Base-by-base conservation (phyloP, 2,888 invertebrate species). In the Shargacucullia verbasci region DNA sequence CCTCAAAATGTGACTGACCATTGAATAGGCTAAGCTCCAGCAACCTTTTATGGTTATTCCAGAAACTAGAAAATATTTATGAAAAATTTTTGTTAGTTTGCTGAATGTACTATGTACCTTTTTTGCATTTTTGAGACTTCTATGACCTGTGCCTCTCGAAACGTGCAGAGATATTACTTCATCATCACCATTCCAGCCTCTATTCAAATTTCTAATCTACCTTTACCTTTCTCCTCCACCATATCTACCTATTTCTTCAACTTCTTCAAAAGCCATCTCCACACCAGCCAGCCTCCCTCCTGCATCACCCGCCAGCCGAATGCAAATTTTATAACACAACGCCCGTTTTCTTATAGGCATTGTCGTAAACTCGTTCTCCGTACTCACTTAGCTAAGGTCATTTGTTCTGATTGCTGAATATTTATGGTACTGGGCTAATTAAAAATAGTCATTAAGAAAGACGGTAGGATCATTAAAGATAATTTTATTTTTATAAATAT, bases 291-390 rank as follows among this genome's bases (percentile, higher is more conserved):
- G 69, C 80, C 76, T 74, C 70, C 73, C 86, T 88, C 71, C 86
- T 88, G 92, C 92, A 92, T 87, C 83, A 86, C 85, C 80, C 86
- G 83, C 85, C 86, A 85, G 87, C 87, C 91, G 87, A 92, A 91
- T 91, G 91, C 93, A 94, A 93, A 93, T 94, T 94, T 92, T 94
- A 93, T 94, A 91, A 91, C 91, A 81, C 85, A 88, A 79, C 91
- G 87, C 91, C 88, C 86, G 91, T 87, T 92, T 92, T 93, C 76
- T 76, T 90, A 89, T 89, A 90, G 89, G 88, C 90, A 89, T 89
- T 88, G 90, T 89, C 89, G 89, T 89, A 88, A 74, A 88, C 84
- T 85, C 84, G 78, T 69, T 60, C 85, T 76, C 84, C 80, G 72
- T 83, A 80, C 83, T 82, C 82, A 84, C 87, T 87, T 87, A 87